Percentiles rank a stretch among this genome's conserved stretches.
These are phyloP conservation scores for Leptinotarsa haldemani DNA, from an alignment of 2,888 invertebrate species.

Conservation along the genomic window DNA sequence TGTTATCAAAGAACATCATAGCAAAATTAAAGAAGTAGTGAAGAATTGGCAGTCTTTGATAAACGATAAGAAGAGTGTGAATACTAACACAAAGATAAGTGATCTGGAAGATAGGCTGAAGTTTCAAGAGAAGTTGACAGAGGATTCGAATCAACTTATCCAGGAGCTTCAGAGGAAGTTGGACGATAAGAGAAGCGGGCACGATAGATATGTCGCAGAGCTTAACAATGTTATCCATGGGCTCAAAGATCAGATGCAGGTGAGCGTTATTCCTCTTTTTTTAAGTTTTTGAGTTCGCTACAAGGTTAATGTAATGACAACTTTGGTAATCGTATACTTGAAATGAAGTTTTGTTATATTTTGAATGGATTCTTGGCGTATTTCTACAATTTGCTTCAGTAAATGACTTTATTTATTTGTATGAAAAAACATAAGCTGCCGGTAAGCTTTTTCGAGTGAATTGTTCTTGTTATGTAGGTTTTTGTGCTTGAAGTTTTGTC, in stretches of 20 bases:
- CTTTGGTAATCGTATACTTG: no score
- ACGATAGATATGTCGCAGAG: slow-evolving; percentile 53
- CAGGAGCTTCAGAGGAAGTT: slow-evolving; percentile 54
- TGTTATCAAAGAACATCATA: slow-evolving; percentile 53
- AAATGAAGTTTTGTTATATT: no score
- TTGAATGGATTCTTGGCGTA: no score
- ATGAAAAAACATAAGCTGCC: no score
- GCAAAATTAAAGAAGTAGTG: slow-evolving; percentile 54
- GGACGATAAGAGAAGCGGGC: slow-evolving; percentile 52
- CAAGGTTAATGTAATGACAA: no score
- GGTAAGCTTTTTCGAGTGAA: no score
- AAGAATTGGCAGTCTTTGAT: slow-evolving; percentile 54
- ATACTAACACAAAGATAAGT: slow-evolving; percentile 44
- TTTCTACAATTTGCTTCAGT: no score
- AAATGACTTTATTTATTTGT: no score
- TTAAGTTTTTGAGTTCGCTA: no score
- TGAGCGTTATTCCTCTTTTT: slow-evolving; percentile 28
- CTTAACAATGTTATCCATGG: slow-evolving; percentile 50
- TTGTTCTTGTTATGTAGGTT: no score
- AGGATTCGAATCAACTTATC: slow-evolving; percentile 50
- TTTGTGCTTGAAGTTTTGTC: no score
- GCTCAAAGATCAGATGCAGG: slow-evolving; percentile 54
- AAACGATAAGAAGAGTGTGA: slow-evolving; percentile 44
- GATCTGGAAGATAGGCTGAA: slow-evolving; percentile 54
- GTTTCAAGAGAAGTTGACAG: slow-evolving; percentile 50